Evolutionary conservation across 53 echinoderm and acorn worm genomes (phyloP).

Genomic region (Stichopus horrens): DNA sequence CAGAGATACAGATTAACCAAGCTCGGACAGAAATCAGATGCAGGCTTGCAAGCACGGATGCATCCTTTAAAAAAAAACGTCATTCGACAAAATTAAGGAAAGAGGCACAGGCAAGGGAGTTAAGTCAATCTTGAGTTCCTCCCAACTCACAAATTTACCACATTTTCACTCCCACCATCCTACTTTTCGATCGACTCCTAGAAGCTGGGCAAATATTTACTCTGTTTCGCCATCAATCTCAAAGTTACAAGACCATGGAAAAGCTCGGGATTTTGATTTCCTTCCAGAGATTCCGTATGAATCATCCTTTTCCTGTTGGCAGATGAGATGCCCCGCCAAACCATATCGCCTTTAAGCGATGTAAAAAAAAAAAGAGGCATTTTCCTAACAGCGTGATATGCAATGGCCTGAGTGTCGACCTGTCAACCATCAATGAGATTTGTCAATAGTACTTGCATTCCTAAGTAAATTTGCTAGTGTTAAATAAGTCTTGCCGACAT

Average conservation of each 20-base stretch:
- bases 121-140: not conserved
- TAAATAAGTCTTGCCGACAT: constrained; percentile 19
- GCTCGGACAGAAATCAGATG: too few species aligned
- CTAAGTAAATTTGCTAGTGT: constrained; percentile 43
- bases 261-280: constrained; percentile 28
- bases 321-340: constrained; percentile 31
- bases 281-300: constrained; percentile 20
- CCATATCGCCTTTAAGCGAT: constrained; percentile 14
- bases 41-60: too few species aligned
- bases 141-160: not conserved
- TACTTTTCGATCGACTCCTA: constrained; percentile 6
- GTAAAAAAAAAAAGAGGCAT: constrained; percentile 2
- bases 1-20: too few species aligned
- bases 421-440: constrained; percentile 13
- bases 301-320: constrained; percentile 41
- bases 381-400: not conserved
- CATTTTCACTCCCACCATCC: not conserved
- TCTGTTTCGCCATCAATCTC: constrained; percentile 33
- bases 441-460: constrained; percentile 29
- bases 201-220: constrained; percentile 37
- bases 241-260: constrained; percentile 18
- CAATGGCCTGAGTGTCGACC: constrained; percentile 17
- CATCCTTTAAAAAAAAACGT: too few species aligned
- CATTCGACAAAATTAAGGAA: not conserved
- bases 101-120: not conserved